Evolutionary conservation across 2,113 vertebrate genomes (phyloP), one percentile per base, ranked within the genome.

Genomic region (Pholis gunnellus): DNA sequence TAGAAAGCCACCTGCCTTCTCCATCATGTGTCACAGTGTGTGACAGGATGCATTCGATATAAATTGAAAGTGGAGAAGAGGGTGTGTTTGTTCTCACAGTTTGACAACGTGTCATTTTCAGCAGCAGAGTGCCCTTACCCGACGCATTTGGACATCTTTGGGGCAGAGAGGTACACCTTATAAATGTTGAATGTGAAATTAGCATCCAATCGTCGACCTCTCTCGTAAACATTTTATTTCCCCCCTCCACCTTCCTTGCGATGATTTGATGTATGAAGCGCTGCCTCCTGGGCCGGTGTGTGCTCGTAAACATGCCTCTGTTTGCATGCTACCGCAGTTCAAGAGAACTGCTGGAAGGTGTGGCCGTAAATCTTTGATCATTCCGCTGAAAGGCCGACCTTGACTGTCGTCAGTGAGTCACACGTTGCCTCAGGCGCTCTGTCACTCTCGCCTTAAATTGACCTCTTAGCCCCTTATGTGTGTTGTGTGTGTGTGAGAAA

Each of bases 111-210:
- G 73, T 92, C 81, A 88, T 89, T 88, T 89, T 71, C 80, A 46
- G 63, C 74, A 68, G 70, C 72, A 81, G 73, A n/a, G n/a, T 87
- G 72, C 38, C 78, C 88, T 87, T 89, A 85, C 79, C 46, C 6
- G 27, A 25, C 61, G 13, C 56, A 59, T 86, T 72, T 74, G 67
- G 60, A 78, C 59, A 25, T 90, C 46, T 85, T 78, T 75, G 56
- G 72, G 85, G 56, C 76, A 63, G 81, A 80, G 71, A 80, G 79
- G 69, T 75, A 74, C 79, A 83, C 81, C 83, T 90, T 81, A 83
- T 93, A 92, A 94, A 92, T 78, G 81, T 80, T 86, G 90, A 91
- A 92, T 88, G 81, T 82, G 83, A 93, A 92, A 94, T 92, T 89
- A 87, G 72, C 92, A 90, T 88, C 89, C 85, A 84, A 89, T 92